A percentile compares a stretch with the other conserved stretches of the same genome.
phyloP scores from a whole-genome alignment of 2,113 vertebrate genomes.

The Aegypius monachus region DNA sequence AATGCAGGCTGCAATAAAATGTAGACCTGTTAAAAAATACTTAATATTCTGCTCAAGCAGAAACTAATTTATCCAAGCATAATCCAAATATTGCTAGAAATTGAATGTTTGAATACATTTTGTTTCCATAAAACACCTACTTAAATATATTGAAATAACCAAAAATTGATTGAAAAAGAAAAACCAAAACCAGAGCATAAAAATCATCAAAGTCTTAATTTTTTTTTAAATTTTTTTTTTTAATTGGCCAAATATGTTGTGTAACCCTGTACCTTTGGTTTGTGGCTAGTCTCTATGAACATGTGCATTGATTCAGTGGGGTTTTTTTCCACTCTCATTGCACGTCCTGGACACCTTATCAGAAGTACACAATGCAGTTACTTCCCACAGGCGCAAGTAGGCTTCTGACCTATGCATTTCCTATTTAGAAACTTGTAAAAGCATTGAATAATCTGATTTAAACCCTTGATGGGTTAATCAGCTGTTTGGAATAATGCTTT shows the following conservation, averaged over 20 bases:
- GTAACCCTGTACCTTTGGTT: not conserved
- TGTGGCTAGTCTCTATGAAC: not conserved
- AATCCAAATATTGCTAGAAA: not conserved
- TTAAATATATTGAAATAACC: not conserved
- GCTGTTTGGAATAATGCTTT: not conserved
- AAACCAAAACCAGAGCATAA: not conserved
- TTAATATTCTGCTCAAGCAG: not conserved
- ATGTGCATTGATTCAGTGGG: fast-evolving
- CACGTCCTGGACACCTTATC: not conserved
- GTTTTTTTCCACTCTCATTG: no score
- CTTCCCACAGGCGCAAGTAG: not conserved
- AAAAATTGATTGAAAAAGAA: not conserved
- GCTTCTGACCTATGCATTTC: not conserved
- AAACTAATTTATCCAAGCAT: not conserved
- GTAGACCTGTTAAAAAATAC: not conserved
- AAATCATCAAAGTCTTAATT: not conserved
- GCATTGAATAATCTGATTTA: not conserved
- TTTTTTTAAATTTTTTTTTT: not conserved
- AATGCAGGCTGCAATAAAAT: not conserved
- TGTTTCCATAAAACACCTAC: not conserved
- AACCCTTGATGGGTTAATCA: not conserved
- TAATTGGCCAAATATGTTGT: not conserved
- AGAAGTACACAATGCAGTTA: not conserved
- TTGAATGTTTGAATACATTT: not conserved
- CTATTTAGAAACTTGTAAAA: not conserved